These are phyloP conservation scores for Diabrotica virgifera DNA, from an alignment of 1,140 invertebrate genomes.

Conservation along the genomic window DNA sequence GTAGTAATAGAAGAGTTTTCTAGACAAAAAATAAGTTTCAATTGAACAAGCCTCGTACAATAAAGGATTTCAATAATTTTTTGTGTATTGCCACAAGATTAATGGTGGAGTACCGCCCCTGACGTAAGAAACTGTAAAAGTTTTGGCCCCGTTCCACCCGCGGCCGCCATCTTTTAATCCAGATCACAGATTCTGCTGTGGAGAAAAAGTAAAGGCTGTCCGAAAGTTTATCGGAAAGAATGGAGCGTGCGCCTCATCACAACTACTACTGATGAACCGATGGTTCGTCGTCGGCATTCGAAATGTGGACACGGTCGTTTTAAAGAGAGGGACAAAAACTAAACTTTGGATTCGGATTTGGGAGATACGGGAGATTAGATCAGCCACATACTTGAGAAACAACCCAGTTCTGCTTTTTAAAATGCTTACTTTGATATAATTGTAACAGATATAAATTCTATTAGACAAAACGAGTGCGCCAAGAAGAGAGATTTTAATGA, in stretches of 20 bases:
- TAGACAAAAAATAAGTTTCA: no score
- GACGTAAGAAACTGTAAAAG: neutral
- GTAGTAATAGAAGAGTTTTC: no score
- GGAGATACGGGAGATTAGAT: neutral
- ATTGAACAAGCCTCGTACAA: no score
- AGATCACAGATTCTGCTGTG: neutral
- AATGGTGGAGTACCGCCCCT: neutral
- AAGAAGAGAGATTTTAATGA: no score
- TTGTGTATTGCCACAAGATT: no score
- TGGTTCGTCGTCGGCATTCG: neutral
- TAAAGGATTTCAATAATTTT: no score
- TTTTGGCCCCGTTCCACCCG: neutral
- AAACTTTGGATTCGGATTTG: slow-evolving; percentile 2
- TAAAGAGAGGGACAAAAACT: neutral
- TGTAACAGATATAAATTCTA: no score
- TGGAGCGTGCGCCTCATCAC: neutral
- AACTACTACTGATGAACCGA: slow-evolving; percentile 1
- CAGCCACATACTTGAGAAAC: neutral
- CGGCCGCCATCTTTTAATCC: neutral
- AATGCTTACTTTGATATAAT: no score
- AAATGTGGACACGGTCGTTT: neutral
- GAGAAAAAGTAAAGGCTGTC: slow-evolving; percentile 1
- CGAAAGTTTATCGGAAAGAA: slow-evolving; percentile 2
- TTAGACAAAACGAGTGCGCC: no score
- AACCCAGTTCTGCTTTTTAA: no score